phyloP scores from a whole-genome alignment of 1,140 invertebrate genomes.

The Orius insidiosus region DNA sequence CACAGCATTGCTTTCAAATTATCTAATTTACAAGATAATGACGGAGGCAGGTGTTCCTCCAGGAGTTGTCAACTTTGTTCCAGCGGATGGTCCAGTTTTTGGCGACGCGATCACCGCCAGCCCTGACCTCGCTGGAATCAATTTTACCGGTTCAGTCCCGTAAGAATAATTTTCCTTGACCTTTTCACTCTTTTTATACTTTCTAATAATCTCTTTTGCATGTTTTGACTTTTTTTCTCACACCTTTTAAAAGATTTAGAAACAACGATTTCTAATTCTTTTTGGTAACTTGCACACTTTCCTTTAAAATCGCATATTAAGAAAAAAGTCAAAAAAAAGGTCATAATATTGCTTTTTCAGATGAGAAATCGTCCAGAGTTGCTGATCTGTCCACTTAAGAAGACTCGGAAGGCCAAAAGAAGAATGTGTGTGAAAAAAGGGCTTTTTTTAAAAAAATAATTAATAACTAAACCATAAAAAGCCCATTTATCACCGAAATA shows the following conservation, averaged over 20 bases:
- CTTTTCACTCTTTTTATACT: no score
- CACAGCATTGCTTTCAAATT: slow-evolving; percentile 92
- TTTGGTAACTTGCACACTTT: neutral
- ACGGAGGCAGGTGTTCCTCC: slow-evolving; percentile 83
- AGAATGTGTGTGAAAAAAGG: no score
- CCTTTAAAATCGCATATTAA: no score
- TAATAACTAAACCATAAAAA: neutral
- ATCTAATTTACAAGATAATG: slow-evolving; percentile 83
- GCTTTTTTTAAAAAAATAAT: neutral
- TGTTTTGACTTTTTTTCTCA: no score
- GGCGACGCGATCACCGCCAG: slow-evolving; percentile 79
- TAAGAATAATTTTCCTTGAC: slow-evolving; percentile 29
- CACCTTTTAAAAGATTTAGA: no score
- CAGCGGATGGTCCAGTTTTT: slow-evolving; percentile 87
- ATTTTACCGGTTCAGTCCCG: slow-evolving; percentile 93
- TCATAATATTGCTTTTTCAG: no score
- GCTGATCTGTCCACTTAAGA: no score
- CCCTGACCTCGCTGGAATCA: slow-evolving; percentile 76
- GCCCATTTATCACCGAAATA: neutral
- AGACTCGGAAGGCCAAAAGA: no score
- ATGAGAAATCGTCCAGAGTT: no score
- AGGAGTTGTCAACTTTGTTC: slow-evolving; percentile 94
- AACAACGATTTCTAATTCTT: neutral
- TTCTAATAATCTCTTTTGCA: no score
- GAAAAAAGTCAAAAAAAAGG: no score